Evolutionary conservation across 1,140 invertebrate species (phyloP).

Genomic region (Cotesia chilonis): DNA sequence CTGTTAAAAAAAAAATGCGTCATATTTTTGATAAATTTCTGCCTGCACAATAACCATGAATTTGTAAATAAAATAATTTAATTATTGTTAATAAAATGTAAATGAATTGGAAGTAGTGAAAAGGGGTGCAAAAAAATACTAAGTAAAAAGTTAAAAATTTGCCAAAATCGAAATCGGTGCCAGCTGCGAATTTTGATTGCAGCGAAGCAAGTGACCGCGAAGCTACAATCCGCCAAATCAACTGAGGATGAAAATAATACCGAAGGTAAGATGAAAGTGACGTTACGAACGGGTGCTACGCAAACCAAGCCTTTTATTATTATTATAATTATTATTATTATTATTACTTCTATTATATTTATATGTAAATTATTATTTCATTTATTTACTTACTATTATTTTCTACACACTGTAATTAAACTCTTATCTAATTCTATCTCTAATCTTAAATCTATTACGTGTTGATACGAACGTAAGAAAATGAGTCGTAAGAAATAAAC

Average conservation of each 20-base stretch:
- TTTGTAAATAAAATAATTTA: too few species aligned
- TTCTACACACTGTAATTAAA: conserved; percentile 8
- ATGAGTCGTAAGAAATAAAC: conserved; percentile 35
- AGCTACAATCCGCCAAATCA: conserved; percentile 66
- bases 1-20: too few species aligned
- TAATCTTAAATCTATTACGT: conserved; percentile 14
- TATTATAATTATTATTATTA: conserved; percentile 28
- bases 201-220: conserved; percentile 64
- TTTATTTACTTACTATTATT: conserved; percentile 9
- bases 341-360: neutral
- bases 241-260: conserved; percentile 63
- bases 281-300: conserved; percentile 42
- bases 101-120: neutral
- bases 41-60: too few species aligned
- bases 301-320: conserved; percentile 36
- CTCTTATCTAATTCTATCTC: neutral
- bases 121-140: neutral
- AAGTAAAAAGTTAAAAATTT: conserved; percentile 11
- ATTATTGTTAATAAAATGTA: too few species aligned
- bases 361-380: conserved; percentile 7
- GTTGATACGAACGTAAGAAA: conserved; percentile 29
- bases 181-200: conserved; percentile 66
- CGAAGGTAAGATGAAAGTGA: conserved; percentile 63
- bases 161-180: conserved; percentile 48
- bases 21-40: too few species aligned